Evolutionary conservation across 2,888 invertebrate species (phyloP), one percentile per base, ranked within the genome.

Genomic region (Plusia festucae): DNA sequence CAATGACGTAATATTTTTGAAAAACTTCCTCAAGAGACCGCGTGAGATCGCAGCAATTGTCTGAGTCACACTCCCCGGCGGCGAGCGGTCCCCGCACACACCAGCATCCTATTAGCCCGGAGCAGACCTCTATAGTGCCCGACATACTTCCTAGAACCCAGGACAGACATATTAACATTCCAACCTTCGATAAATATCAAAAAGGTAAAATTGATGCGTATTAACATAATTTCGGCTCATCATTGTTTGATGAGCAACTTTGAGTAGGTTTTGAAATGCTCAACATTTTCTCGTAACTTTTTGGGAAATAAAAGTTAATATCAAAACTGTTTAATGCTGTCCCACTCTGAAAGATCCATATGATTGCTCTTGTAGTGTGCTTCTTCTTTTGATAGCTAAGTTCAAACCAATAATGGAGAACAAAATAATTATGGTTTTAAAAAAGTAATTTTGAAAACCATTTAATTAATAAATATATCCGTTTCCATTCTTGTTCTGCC

Each of bases 61-160:
- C 57, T 65, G 62, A 70, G 56, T 24, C 34, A 49, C 20, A 70
- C 60, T 69, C 58, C 53, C 27, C 18, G 5, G 40, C 5, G 5
- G 55, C 5, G 52, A 2, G 4, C n/a, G 58, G n/a, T 52, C 52
- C 46, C 46, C 11, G 52, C 34, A 46, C 53, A 24, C 2, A 5
- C 24, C 24, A 57, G 52, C 52, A 60, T 22, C 56, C 65, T 9
- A 57, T 53, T 60, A 65, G 62, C 56, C 53, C 9, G 30, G 24
- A 3, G 49, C 13, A 15, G 61, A 53, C 58, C 11, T 0, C 46
- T 53, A 53, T 68, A 30, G 59, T 73, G 16, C 53, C 16, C 8
- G 60, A 13, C 54, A n/a, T 32, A 32, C 53, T 73, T 73, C 73
- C 24, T 46, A 69, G 73, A 73, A 73, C 24, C 20, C 11, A 15